Percentiles rank a stretch among this genome's conserved stretches.
Conservation (phyloP, 2,113 vertebrate species). For the Pavo muticus region DNA sequence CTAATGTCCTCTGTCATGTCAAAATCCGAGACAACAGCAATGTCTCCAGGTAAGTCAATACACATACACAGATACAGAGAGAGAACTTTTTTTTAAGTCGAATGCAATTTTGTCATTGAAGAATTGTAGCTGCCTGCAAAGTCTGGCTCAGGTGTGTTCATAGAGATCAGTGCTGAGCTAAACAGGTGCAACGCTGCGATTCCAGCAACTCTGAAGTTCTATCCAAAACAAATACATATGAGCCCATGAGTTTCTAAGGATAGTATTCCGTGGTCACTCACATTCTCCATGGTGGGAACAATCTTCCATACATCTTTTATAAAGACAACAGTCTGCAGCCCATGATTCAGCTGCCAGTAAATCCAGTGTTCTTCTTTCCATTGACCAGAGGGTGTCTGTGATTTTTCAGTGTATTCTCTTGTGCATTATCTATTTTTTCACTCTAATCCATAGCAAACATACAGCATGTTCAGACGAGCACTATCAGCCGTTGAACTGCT, state of each 20-base stretch:
- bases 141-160: neutral
- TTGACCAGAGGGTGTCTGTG: neutral
- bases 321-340: neutral
- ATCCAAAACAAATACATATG: neutral
- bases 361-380: neutral
- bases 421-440: neutral
- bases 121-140: neutral
- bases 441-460: neutral
- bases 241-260: neutral
- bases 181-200: neutral
- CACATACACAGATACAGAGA: fast-evolving
- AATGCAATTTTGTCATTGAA: neutral
- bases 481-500: neutral
- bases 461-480: neutral
- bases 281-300: neutral
- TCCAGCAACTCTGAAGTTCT: neutral
- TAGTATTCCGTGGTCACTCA: neutral
- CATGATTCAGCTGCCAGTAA: neutral
- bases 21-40: slow-evolving; percentile 92
- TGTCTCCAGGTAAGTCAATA: slow-evolving; percentile 85
- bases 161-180: neutral
- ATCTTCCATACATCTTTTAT: neutral
- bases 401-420: neutral
- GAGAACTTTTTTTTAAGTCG: neutral
- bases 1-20: slow-evolving; percentile 92